These are phyloP conservation scores for Brachyptera risi DNA, from an alignment of 2,888 invertebrate species.

Conservation along the genomic window DNA sequence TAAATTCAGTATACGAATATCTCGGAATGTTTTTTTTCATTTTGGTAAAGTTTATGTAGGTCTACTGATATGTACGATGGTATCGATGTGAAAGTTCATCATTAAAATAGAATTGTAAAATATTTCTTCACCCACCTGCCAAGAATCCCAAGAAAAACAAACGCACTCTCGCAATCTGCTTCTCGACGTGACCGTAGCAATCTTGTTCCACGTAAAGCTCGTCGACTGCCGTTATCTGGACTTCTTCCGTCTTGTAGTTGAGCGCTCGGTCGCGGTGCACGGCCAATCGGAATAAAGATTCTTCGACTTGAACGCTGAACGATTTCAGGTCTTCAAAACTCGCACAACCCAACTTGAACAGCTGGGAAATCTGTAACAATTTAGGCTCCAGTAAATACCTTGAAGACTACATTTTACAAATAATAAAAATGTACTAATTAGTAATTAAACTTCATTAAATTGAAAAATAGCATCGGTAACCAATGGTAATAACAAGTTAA, in stretches of 20 bases:
- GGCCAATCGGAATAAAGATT: slow-evolving; percentile 79
- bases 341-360: slow-evolving; percentile 92
- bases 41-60: too few species aligned
- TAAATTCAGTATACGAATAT: too few species aligned
- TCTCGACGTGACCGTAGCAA: slow-evolving; percentile 73
- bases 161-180: slow-evolving; percentile 91
- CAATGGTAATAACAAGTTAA: too few species aligned
- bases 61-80: too few species aligned
- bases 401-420: too few species aligned
- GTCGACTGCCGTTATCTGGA: slow-evolving; percentile 90
- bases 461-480: too few species aligned
- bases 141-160: slow-evolving; percentile 95
- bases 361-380: slow-evolving; percentile 70
- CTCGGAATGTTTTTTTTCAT: too few species aligned
- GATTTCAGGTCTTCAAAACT: slow-evolving; percentile 85
- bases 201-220: slow-evolving; percentile 88
- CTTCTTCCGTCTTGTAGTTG: slow-evolving; percentile 93
- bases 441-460: too few species aligned
- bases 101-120: too few species aligned
- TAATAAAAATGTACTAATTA: too few species aligned
- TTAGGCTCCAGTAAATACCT: too few species aligned
- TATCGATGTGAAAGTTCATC: too few species aligned
- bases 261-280: slow-evolving; percentile 86
- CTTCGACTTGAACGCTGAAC: slow-evolving; percentile 88
- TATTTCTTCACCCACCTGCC: slow-evolving; percentile 57